phyloP scores from a whole-genome alignment of 2,113 vertebrate species.

The Solea solea region DNA sequence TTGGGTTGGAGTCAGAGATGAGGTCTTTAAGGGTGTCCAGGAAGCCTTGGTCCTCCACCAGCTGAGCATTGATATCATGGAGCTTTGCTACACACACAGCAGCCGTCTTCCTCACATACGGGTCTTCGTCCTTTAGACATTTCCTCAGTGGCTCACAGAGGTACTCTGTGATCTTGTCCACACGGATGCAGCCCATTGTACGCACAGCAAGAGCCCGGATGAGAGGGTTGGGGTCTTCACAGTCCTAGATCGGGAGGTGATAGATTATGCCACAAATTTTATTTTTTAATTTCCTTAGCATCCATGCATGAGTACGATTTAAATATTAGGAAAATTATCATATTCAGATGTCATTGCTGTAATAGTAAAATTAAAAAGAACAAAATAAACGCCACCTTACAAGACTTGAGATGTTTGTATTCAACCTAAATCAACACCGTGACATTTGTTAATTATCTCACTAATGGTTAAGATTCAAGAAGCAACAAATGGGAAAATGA shows the following conservation, averaged over 20 bases:
- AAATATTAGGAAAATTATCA: background rate
- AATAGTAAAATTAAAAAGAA: background rate
- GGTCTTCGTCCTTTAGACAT: slow-evolving; percentile 97
- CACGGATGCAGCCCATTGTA: slow-evolving; percentile 98
- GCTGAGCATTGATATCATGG: slow-evolving; percentile 96
- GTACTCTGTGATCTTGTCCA: slow-evolving; percentile 98
- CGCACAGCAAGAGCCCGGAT: slow-evolving; percentile 96
- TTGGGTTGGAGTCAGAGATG: slow-evolving; percentile 98
- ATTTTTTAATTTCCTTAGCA: background rate
- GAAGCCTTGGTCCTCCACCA: slow-evolving; percentile 98
- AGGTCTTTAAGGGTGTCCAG: slow-evolving; percentile 98
- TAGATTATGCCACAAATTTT: background rate
- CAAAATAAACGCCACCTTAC: background rate
- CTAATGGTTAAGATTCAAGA: background rate
- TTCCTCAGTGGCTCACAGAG: slow-evolving; percentile 96
- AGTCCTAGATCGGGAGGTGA: slow-evolving; percentile 82
- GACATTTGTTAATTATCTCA: background rate
- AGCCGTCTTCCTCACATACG: slow-evolving; percentile 95
- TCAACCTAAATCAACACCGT: background rate
- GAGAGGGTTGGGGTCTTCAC: slow-evolving; percentile 96
- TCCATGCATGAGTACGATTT: background rate
- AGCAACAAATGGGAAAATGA: background rate
- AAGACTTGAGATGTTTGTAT: background rate
- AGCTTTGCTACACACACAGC: slow-evolving; percentile 98
- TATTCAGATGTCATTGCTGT: background rate